Base-by-base conservation (phyloP, 2,113 vertebrate species). In the Cepphus grylle region DNA sequence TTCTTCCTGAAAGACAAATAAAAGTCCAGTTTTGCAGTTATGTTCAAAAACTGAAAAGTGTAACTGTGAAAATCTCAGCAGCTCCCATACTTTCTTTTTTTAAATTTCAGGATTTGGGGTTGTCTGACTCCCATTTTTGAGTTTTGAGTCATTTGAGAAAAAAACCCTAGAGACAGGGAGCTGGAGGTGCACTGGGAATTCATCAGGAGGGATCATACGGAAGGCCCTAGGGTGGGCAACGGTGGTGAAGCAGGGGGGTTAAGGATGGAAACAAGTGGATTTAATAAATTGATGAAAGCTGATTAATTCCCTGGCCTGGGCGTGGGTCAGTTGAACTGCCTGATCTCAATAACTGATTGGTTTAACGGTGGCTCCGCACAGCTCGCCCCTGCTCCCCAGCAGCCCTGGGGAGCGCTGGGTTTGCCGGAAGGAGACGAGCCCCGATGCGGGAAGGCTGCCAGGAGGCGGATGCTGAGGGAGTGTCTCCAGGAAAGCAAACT, bases 301-400 rank as follows among this genome's bases (percentile, higher is more conserved):
- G 63, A 69, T 45, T 42, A 49, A 53, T 50, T 55, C 61, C 16
- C 53, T 81, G 65, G 12, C 6, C 12, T 62, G 47, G n/a, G 9
- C 21, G n/a, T 29, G 27, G 76, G 17, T 49, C 34, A 14, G n/a
- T 32, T 72, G 52, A 27, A 30, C 17, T 38, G 71, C 38, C 58
- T 71, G 34, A 49, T 12, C 18, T 59, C 58, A 40, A 32, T 9
- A 67, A n/a, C 9, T 3, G 9, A 4, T 4, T 4, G 25, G 19
- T 52, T 36, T 62, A 8, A 27, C 0, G 3, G 30, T 0, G 4
- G 34, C 56, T 53, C 36, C 26, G 8, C 16, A 18, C 26, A 91
- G 12, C 47, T 72, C 5, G 1, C 26, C 43, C 21, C 42, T 36
- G 9, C 53, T 70, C 15, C 26, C 21, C 0, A 0, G 18, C 38